Conservation (phyloP, 2,888 invertebrate species). For the Dendrolimus pini region DNA sequence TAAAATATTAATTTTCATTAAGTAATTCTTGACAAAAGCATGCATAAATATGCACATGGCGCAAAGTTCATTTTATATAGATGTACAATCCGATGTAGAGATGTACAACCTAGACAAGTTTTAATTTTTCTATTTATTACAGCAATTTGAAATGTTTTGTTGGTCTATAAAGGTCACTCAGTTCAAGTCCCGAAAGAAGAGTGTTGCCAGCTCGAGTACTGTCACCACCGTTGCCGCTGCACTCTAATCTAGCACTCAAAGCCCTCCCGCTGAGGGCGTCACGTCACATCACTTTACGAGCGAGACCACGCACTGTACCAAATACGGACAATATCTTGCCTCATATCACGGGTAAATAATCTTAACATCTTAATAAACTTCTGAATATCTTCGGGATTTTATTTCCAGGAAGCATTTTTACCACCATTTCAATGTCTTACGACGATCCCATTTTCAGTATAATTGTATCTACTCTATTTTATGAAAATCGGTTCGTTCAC, state of each 20-base stretch:
- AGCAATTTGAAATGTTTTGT: too few species aligned
- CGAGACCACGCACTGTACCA: slow-evolving; percentile 31
- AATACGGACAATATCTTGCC: slow-evolving; percentile 43
- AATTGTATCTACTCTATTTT: neutral
- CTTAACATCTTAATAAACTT: neutral
- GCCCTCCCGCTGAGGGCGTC: slow-evolving; percentile 48
- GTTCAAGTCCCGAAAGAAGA: slow-evolving; percentile 59
- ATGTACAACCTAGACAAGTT: too few species aligned
- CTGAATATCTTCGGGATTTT: too few species aligned
- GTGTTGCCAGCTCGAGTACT: slow-evolving; percentile 50
- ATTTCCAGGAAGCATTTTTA: too few species aligned
- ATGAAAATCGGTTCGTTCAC: too few species aligned
- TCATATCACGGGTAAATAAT: slow-evolving; percentile 42
- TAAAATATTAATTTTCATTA: too few species aligned
- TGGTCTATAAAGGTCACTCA: slow-evolving; percentile 51
- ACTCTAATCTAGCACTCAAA: slow-evolving; percentile 41
- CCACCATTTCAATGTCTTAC: too few species aligned
- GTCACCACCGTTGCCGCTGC: slow-evolving; percentile 51
- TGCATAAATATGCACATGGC: too few species aligned
- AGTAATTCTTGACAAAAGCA: too few species aligned
- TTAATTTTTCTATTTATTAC: too few species aligned
- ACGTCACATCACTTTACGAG: slow-evolving; percentile 28
- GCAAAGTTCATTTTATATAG: too few species aligned
- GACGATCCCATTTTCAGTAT: neutral
- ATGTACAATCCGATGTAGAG: too few species aligned